Evolutionary conservation across 2,888 invertebrate species (phyloP).

Genomic region (Oxycera nigricornis): DNA sequence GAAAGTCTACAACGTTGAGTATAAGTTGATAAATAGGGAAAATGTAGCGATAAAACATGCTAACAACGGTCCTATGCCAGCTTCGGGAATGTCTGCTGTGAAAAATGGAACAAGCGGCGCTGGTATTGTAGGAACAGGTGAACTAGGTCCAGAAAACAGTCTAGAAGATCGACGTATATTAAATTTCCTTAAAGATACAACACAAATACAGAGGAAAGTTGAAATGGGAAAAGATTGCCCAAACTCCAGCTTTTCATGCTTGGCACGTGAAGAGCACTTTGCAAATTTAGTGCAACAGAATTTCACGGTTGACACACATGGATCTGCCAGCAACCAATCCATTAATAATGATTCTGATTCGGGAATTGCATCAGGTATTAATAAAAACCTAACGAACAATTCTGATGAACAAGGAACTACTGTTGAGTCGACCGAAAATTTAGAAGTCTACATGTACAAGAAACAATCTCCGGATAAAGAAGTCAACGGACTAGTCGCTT

Average conservation of each 20-base stretch:
- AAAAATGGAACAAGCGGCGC: conserved; percentile 49
- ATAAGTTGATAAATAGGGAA: conserved; percentile 55
- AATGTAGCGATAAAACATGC: conserved; percentile 54
- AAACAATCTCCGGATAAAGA: conserved; percentile 61
- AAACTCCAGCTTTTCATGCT: conserved; percentile 61
- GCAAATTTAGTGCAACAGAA: conserved; percentile 62
- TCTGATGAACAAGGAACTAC: not conserved
- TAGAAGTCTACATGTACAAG: conserved; percentile 59
- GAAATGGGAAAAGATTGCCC: conserved; percentile 61
- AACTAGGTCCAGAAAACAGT: conserved; percentile 23
- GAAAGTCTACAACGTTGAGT: conserved; percentile 57
- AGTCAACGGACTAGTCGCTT: conserved; percentile 54
- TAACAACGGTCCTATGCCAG: not conserved
- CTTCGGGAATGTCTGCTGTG: conserved; percentile 47
- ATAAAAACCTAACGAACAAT: not conserved
- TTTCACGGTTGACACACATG: conserved; percentile 50
- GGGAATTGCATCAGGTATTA: conserved; percentile 22
- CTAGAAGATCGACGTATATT: conserved; percentile 61
- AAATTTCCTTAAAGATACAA: conserved; percentile 62
- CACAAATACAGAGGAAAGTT: conserved; percentile 61
- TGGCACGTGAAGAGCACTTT: conserved; percentile 62
- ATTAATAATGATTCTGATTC: conserved; percentile 16
- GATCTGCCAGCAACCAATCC: not conserved
- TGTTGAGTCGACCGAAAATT: conserved; percentile 57
- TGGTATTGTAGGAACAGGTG: conserved; percentile 41